Conservation (phyloP, 2,113 vertebrate species). For the Odontesthes bonariensis region DNA sequence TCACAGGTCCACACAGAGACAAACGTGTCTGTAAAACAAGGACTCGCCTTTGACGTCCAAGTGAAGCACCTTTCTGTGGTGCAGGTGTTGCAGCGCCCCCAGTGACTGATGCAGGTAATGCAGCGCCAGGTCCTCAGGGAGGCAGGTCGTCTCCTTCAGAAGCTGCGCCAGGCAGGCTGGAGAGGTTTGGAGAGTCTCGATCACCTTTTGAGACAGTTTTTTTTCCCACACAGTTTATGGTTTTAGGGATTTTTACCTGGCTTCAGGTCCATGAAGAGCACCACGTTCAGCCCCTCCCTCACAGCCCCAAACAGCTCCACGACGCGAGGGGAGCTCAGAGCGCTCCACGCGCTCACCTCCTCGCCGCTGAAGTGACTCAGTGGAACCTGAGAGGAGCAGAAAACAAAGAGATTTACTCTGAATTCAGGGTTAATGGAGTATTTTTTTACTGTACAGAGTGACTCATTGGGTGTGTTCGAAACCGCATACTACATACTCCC, state of each 20-base stretch:
- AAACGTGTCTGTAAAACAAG: background rate
- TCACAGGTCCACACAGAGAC: no score
- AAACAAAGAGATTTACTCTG: no score
- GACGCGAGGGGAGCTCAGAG: conserved; percentile 85
- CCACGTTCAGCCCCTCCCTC: conserved; percentile 89
- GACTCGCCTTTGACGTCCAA: conserved; percentile 93
- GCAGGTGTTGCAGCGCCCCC: conserved; percentile 92
- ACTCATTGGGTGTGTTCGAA: no score
- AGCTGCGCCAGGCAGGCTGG: conserved; percentile 90
- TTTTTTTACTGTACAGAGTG: background rate
- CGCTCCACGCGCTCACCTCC: conserved; percentile 90
- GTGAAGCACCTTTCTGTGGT: conserved; percentile 88
- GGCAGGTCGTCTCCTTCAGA: conserved; percentile 84
- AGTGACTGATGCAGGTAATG: conserved; percentile 91
- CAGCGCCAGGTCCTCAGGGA: conserved; percentile 92
- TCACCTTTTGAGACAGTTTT: rapidly evolving
- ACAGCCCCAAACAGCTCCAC: conserved; percentile 94
- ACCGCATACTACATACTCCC: no score
- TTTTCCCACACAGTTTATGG: background rate
- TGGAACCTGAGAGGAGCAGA: conserved; percentile 87
- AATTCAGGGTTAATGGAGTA: conserved; percentile 1
- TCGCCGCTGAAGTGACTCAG: conserved; percentile 87
- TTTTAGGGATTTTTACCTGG: conserved; percentile 82
- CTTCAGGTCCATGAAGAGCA: conserved; percentile 95
- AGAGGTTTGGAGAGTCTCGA: background rate